phyloP scores from a whole-genome alignment of 1,140 invertebrate species.

The Drosophila kikkawai region DNA sequence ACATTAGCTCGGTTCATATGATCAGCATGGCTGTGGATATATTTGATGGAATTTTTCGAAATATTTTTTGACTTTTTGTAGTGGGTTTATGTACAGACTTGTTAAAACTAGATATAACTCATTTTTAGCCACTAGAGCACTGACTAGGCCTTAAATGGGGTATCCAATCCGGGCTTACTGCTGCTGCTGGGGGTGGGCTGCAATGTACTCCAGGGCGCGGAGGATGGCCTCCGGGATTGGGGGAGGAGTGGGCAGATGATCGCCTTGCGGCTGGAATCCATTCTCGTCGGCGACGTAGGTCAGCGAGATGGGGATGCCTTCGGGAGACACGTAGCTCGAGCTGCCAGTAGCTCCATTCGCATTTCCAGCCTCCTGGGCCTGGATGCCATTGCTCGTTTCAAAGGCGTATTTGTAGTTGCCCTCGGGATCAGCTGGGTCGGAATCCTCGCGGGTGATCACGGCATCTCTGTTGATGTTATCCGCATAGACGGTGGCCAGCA shows the following conservation, averaged over 20 bases:
- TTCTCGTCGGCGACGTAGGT: constrained; percentile 86
- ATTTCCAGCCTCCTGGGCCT: constrained; percentile 70
- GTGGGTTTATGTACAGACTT: constrained; percentile 50
- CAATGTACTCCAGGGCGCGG: constrained; percentile 85
- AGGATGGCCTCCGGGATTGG: constrained; percentile 78
- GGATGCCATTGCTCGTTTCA: constrained; percentile 73
- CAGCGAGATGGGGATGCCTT: constrained; percentile 70
- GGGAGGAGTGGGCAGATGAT: constrained; percentile 86
- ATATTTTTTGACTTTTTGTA: constrained; percentile 14
- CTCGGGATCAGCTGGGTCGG: constrained; percentile 60
- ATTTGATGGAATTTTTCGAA: constrained; percentile 25
- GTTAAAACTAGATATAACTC: constrained; percentile 46
- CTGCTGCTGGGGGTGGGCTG: constrained; percentile 61
- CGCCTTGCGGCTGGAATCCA: constrained; percentile 85
- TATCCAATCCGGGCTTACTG: constrained; percentile 7
- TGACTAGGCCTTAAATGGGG: constrained; percentile 48
- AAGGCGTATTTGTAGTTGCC: constrained; percentile 57
- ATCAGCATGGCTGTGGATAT: constrained; percentile 41
- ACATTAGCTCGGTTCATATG: constrained; percentile 22
- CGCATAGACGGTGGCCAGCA: constrained; percentile 66
- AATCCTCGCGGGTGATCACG: constrained; percentile 18
- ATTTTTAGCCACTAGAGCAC: constrained; percentile 39
- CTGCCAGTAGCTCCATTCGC: constrained; percentile 52
- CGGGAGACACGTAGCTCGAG: constrained; percentile 49
- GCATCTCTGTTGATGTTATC: constrained; percentile 79